Evolutionary conservation across 2,797 vertebrate species (phyloP).

Genomic region (Peromyscus nudipes): DNA sequence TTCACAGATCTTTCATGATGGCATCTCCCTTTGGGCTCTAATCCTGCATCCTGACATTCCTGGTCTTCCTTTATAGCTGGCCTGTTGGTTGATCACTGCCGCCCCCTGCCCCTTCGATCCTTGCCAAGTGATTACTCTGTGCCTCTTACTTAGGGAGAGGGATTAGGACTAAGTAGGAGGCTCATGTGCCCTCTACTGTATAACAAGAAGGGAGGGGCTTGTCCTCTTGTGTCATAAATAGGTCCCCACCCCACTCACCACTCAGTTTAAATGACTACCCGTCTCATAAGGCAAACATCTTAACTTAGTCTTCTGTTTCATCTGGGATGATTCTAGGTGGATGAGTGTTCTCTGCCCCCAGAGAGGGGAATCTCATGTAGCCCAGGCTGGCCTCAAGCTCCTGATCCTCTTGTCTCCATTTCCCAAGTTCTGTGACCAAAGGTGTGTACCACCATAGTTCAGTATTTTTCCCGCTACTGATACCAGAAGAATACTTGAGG

Average conservation of each 20-base stretch:
- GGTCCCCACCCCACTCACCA: slow-evolving; percentile 65
- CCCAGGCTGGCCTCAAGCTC: background rate
- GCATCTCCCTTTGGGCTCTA: slow-evolving; percentile 18
- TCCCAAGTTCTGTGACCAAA: background rate
- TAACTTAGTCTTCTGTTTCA: slow-evolving; percentile 20
- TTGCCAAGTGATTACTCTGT: background rate
- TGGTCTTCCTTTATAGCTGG: slow-evolving; percentile 42
- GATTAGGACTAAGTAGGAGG: slow-evolving; percentile 17
- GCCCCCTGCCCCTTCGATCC: background rate
- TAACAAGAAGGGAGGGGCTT: slow-evolving; percentile 68
- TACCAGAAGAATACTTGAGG: background rate
- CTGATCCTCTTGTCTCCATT: background rate
- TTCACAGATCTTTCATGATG: slow-evolving; percentile 69
- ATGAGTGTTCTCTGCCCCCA: background rate
- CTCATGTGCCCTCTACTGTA: background rate
- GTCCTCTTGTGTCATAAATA: slow-evolving; percentile 82
- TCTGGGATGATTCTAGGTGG: background rate
- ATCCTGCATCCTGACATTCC: slow-evolving; percentile 55
- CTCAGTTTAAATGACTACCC: slow-evolving; percentile 39
- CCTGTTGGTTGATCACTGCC: background rate
- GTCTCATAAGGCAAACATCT: background rate
- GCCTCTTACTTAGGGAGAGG: slow-evolving; percentile 35
- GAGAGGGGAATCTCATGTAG: background rate
- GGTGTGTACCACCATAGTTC: background rate
- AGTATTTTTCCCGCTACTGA: background rate